These are phyloP conservation scores for Paratilapia polleni DNA, from an alignment of 2,113 vertebrate species.

Conservation along the genomic window DNA sequence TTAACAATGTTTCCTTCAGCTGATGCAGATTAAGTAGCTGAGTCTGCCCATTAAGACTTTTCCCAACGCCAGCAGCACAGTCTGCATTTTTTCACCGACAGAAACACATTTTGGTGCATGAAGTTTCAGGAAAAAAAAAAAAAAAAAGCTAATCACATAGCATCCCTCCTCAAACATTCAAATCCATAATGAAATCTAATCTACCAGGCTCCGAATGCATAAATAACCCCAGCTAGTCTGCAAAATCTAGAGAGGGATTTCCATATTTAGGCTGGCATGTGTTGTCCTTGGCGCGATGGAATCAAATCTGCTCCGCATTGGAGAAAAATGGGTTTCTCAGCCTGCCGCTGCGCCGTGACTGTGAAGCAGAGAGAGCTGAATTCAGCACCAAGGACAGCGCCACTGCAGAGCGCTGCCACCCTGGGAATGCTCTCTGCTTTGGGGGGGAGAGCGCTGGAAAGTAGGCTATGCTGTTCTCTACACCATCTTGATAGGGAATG, in stretches of 20 bases:
- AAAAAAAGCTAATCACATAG: neutral
- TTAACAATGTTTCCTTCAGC: conserved; percentile 34
- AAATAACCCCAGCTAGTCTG: neutral
- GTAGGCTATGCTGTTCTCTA: conserved; percentile 65
- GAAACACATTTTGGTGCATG: neutral
- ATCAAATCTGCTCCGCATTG: conserved; percentile 42
- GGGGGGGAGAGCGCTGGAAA: conserved; percentile 27
- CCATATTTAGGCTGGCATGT: conserved; percentile 35
- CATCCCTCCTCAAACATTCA: neutral
- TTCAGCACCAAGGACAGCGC: conserved; percentile 76
- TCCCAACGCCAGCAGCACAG: conserved; percentile 37
- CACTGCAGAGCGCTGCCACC: conserved; percentile 60
- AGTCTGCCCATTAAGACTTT: conserved; percentile 15
- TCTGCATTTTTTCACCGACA: neutral
- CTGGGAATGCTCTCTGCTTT: conserved; percentile 59
- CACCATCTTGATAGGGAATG: conserved; percentile 31
- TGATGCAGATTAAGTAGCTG: conserved; percentile 33
- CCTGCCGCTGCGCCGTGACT: conserved; percentile 37
- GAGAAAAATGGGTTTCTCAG: conserved; percentile 45
- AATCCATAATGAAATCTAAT: neutral
- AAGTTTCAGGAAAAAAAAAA: neutral
- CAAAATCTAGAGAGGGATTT: conserved; percentile 32
- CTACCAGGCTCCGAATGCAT: neutral
- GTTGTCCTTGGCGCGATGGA: conserved; percentile 27
- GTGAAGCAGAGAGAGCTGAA: conserved; percentile 45